A percentile compares a stretch with the other conserved stretches of the same genome.
phyloP scores from a whole-genome alignment of 2,888 invertebrate species.

The Meteorus cinctellus region DNA sequence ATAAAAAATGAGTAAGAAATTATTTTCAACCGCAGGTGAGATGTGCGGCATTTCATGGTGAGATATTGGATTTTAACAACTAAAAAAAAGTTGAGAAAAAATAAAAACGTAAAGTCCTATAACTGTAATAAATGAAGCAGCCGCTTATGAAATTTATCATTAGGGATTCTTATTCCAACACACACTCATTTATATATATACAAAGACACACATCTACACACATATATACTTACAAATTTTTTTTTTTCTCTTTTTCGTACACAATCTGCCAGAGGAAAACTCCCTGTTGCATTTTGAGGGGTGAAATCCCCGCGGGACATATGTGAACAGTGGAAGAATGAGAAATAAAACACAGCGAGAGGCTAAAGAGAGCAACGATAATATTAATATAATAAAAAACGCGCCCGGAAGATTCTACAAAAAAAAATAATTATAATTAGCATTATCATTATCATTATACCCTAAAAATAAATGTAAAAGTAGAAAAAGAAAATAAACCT shows the following conservation, averaged over 20 bases:
- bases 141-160: slow-evolving; percentile 31
- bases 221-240: neutral
- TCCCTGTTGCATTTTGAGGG: slow-evolving; percentile 27
- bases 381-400: neutral
- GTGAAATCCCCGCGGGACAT: slow-evolving; percentile 20
- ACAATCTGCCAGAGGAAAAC: slow-evolving; percentile 9
- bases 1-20: neutral
- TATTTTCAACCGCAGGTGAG: slow-evolving; percentile 18
- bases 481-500: neutral
- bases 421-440: neutral
- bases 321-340: slow-evolving; percentile 6
- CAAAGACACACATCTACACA: neutral
- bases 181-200: neutral
- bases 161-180: neutral
- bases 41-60: neutral
- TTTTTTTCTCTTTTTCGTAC: neutral
- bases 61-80: neutral
- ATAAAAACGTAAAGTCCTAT: slow-evolving; percentile 17
- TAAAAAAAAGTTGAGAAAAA: neutral
- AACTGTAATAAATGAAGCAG: slow-evolving; percentile 23
- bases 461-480: neutral
- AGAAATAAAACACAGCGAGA: slow-evolving; percentile 5
- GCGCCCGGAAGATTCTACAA: neutral
- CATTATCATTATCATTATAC: too few relatives aligned
- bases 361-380: slow-evolving; percentile 14